A percentile compares a stretch with the other conserved stretches of the same genome.
phyloP scores from a whole-genome alignment of 2,113 vertebrate genomes.

The Saguinus imperator region DNA sequence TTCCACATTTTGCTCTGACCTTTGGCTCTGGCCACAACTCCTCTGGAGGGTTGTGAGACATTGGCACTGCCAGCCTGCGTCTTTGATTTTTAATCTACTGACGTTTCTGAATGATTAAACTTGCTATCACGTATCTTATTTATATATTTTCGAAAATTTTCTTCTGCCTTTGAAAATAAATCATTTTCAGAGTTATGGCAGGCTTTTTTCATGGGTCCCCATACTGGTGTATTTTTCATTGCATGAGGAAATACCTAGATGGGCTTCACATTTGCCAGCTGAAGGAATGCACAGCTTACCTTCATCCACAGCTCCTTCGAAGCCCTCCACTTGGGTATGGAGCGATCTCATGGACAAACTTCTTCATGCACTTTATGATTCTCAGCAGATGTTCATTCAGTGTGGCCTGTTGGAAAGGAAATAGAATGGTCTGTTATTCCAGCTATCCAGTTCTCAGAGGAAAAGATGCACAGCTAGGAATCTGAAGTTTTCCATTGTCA shows the following conservation, averaged over 20 bases:
- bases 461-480: not conserved
- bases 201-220: not conserved
- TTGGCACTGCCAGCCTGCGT: not conserved
- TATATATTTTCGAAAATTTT: constrained; percentile 2
- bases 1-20: not conserved
- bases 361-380: not conserved
- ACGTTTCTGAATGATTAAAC: not conserved
- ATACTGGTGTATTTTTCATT: not conserved
- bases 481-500: not conserved
- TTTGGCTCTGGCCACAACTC: not conserved
- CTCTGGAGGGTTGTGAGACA: not conserved
- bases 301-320: not conserved
- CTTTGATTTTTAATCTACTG: not conserved
- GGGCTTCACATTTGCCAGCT: not conserved
- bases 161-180: not conserved
- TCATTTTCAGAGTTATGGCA: not conserved
- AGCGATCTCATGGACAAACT: not conserved
- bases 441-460: not conserved
- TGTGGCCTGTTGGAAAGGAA: not conserved
- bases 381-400: not conserved
- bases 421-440: not conserved
- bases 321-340: not conserved
- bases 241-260: not conserved
- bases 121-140: not conserved
- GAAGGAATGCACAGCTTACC: not conserved